Evolutionary conservation across 2,888 invertebrate species (phyloP), one percentile per base, ranked within the genome.

Genomic region (Luffia ferchaultella): DNA sequence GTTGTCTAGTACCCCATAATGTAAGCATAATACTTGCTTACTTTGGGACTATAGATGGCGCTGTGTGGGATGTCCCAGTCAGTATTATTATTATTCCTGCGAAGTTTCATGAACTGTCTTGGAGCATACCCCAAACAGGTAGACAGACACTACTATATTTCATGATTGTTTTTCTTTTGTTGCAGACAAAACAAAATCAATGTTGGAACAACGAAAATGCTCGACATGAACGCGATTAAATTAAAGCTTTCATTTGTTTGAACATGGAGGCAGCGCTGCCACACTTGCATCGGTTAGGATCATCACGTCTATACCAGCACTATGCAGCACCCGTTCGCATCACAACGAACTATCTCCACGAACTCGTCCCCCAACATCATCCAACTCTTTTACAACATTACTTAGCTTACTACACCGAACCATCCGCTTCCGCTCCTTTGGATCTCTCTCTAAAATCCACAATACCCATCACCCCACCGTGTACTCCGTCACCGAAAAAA

Each of bases 401-500:
- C 61, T 65, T 87, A 52, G 79, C 86, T 2, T 88, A 87, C 61
- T 88, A 87, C 63, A 74, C 86, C 50, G 88, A 89, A 62, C 88
- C 88, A 2, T 62, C 87, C 49, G 85, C 88, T 54, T 62, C 87
- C 49, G 85, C 88, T 54, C 93, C 93, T 5, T 74, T 94, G 58
- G 93, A 94, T 68, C 74, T 94, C 53, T 92, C 93, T 18, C 72
- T 93, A 18, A 93, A 93, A 66, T 78, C 85, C n/a, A 83, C 83
- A 1, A 84, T 87, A 9, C 91, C 91, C 1, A 91, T 92, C 62
- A 93, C 93, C 1, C 92, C 92, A 12, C 92, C 93, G 3, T 89
- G 89, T 55, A 90, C 91, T 0, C 91, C 92, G 1, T 91, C 92
- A 20, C 92, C 92, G 2, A 89, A 89, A 64, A 64, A 82, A 52